Conservation (phyloP, 2,113 vertebrate species). For the Neodon shergylaensis region DNA sequence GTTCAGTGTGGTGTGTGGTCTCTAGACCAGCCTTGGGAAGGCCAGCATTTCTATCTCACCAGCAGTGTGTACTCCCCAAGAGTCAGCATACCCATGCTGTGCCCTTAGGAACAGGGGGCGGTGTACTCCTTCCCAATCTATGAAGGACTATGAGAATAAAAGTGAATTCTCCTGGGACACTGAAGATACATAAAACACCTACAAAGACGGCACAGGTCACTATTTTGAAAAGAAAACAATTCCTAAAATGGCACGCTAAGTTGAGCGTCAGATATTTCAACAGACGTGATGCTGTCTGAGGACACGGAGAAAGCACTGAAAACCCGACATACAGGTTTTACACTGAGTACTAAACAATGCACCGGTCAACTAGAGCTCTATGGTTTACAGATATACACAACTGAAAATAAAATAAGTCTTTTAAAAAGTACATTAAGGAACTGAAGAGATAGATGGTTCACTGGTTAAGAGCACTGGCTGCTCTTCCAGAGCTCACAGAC, state of each 20-base stretch:
- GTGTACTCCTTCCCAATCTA: not conserved
- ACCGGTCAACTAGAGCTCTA: not conserved
- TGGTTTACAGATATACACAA: not conserved
- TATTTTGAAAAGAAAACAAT: not conserved
- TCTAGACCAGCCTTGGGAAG: not conserved
- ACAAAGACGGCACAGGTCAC: not conserved
- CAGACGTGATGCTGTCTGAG: not conserved
- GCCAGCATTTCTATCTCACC: not conserved
- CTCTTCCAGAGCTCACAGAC: not conserved
- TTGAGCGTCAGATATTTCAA: not conserved
- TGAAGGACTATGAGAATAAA: not conserved
- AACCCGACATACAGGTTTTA: not conserved
- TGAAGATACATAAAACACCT: not conserved
- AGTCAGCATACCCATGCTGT: rapidly evolving
- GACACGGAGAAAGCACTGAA: not conserved
- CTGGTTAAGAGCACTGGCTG: not conserved
- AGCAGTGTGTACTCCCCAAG: too few relatives aligned
- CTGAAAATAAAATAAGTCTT: not conserved
- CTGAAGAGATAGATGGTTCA: not conserved
- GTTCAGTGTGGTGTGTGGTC: not conserved
- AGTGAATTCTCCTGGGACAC: not conserved
- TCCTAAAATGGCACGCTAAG: not conserved
- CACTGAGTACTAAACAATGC: not conserved
- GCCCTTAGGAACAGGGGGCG: not conserved
- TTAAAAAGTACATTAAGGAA: not conserved